phyloP scores from a whole-genome alignment of 2,888 invertebrate genomes.

The Tiliacea aurago region DNA sequence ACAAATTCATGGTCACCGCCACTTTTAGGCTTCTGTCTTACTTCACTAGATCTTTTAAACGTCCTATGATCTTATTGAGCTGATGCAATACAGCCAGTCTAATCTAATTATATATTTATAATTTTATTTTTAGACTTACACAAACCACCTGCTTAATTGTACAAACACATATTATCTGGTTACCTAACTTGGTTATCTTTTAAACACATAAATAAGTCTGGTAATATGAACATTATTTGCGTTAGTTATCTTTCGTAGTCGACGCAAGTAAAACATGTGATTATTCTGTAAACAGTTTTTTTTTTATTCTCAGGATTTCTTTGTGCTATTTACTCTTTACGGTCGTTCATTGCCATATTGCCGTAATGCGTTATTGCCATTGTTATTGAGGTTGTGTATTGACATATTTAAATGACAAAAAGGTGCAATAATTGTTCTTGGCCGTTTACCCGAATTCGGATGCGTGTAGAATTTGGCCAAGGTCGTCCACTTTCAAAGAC shows the following conservation, averaged over 20 bases:
- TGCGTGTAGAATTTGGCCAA: not conserved
- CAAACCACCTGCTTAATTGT: not conserved
- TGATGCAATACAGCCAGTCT: too few species aligned
- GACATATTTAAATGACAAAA: not conserved
- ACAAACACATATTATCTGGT: not conserved
- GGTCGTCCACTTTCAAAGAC: not conserved
- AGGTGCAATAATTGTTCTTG: not conserved
- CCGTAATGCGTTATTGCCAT: too few species aligned
- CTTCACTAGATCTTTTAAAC: too few species aligned
- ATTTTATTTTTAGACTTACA: not conserved
- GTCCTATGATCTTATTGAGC: too few species aligned
- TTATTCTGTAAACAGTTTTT: constrained; percentile 9
- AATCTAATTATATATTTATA: not conserved
- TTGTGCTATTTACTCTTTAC: not conserved
- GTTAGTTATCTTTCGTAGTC: constrained; percentile 4
- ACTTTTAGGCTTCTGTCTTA: too few species aligned
- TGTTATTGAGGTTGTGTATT: too few species aligned
- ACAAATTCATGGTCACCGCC: too few species aligned
- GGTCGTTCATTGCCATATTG: not conserved
- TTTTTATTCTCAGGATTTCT: not conserved
- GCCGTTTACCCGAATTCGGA: not conserved
- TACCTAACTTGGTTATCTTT: constrained; percentile 6
- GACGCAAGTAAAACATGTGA: constrained; percentile 14
- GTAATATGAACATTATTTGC: constrained; percentile 15
- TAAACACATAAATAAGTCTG: constrained; percentile 17